Evolutionary conservation across 1,140 invertebrate species (phyloP), one percentile per base, ranked within the genome.

Genomic region (Notospermus geniculatus): DNA sequence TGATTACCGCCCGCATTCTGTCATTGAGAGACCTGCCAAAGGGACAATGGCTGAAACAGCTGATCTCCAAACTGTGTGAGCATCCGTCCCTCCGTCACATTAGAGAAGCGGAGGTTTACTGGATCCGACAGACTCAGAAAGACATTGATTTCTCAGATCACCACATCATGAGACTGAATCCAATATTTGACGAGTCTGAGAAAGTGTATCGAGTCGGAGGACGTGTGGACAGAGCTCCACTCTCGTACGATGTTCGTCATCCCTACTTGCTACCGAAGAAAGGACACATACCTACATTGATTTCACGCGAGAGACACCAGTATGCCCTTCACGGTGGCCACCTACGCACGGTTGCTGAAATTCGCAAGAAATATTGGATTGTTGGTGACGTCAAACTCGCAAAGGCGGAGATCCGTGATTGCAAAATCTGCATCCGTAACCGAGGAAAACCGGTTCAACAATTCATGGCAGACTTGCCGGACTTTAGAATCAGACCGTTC

Each of bases 211-310:
- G 25, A 5, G 46, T 50, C 15, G 46, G 46, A 9, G 46, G 46
- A 4, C 46, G 46, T 27, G n/a, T 50, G n/a, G 19, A 27, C 19
- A 50, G n/a, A 23, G 46, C 46, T 5, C 46, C 46, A 27, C n/a
- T 50, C 4, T 50, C 46, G 9, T 50, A 50, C 25, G 46, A 50
- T 9, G 9, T 50, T 4, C n/a, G 46, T 9, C 46, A 50, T n/a
- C 46, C 46, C 9, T 50, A 50, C 46, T 50, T 50, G 46, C 9
- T 50, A 9, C 46, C 46, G n/a, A 50, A 50, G n/a, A 19, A 50
- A 9, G 25, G 46, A 23, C 25, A 50, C 46, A 50, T 50, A 4
- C 9, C 19, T 5, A 4, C n/a, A n/a, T 27, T 50, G n/a, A 50
- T 50, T 50, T 5, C 25, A 5, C 46, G 46, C 25, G 46, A 50